Evolutionary conservation across 2,888 invertebrate species (phyloP).

Genomic region (Entomobrya proxima): DNA sequence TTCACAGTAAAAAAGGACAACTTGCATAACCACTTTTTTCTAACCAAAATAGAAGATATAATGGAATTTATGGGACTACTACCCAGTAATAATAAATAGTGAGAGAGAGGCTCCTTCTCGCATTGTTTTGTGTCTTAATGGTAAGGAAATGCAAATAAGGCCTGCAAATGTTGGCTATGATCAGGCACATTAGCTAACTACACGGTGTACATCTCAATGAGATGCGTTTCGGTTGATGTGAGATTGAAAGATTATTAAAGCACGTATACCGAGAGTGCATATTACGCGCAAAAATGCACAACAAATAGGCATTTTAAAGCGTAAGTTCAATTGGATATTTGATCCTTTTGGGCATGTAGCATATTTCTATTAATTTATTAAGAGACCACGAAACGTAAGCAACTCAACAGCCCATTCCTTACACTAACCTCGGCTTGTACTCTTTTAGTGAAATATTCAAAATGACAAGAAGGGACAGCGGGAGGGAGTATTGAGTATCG

Average conservation of each 20-base stretch:
- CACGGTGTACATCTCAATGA: constrained; percentile 7
- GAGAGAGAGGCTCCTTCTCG: not conserved
- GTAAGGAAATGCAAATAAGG: constrained; percentile 31
- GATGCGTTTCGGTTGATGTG: constrained; percentile 9
- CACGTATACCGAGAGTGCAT: not conserved
- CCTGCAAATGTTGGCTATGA: constrained; percentile 1
- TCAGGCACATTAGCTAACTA: constrained; percentile 24
- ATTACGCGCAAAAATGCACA: not conserved
- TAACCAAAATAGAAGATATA: not conserved
- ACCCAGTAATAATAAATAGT: not conserved
- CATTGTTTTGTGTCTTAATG: constrained; percentile 6
- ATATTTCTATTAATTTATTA: too few relatives aligned
- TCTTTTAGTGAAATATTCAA: not conserved
- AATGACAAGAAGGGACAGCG: constrained; percentile 9
- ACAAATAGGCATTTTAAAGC: not conserved
- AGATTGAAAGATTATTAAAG: not conserved
- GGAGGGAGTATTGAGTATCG: not conserved
- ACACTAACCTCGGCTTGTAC: not conserved
- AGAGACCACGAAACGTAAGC: too few relatives aligned
- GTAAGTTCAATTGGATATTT: constrained; percentile 12
- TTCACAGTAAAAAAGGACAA: not conserved
- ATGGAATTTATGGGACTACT: constrained; percentile 4
- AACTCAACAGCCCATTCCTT: constrained; percentile 27
- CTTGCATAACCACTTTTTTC: constrained; percentile 29
- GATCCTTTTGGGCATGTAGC: too few relatives aligned